Percentiles rank a stretch among this genome's conserved stretches.
Evolutionary conservation across 2,888 invertebrate species (phyloP).

Genomic region (Carterocephalus palaemon): DNA sequence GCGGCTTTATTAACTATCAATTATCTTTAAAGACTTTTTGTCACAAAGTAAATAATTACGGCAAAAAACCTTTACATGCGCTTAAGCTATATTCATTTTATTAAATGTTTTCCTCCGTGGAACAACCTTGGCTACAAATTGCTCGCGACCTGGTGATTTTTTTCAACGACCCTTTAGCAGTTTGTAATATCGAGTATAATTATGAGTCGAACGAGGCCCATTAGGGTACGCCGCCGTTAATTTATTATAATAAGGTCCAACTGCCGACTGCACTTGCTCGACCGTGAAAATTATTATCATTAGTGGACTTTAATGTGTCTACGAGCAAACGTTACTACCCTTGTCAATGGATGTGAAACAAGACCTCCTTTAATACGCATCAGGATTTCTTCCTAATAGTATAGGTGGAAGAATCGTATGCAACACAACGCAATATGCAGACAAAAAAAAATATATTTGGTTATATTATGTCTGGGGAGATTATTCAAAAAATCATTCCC

Average conservation of each 20-base stretch:
- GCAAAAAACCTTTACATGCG: constrained; percentile 17
- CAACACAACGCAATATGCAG: too few relatives aligned
- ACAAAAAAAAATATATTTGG: too few relatives aligned
- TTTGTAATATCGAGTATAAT: constrained; percentile 63
- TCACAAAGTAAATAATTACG: constrained; percentile 18
- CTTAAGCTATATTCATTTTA: constrained; percentile 19
- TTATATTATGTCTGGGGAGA: too few relatives aligned
- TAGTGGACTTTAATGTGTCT: constrained; percentile 50
- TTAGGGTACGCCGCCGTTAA: constrained; percentile 67
- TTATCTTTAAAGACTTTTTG: constrained; percentile 5
- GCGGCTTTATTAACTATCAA: not conserved
- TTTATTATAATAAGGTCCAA: constrained; percentile 75
- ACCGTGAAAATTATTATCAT: constrained; percentile 73
- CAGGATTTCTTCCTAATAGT: not conserved
- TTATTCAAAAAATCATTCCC: too few relatives aligned
- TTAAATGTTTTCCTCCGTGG: constrained; percentile 24
- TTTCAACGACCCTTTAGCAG: constrained; percentile 56
- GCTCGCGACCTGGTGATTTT: constrained; percentile 40
- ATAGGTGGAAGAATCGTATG: not conserved
- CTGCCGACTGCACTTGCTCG: constrained; percentile 63
- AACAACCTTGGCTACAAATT: constrained; percentile 35
- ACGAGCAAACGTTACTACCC: constrained; percentile 32
- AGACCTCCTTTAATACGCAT: constrained; percentile 8
- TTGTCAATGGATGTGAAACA: constrained; percentile 7
- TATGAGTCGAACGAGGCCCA: constrained; percentile 56